Base-by-base conservation (phyloP, 2,888 invertebrate genomes). In the Nemapogon koenigi region DNA sequence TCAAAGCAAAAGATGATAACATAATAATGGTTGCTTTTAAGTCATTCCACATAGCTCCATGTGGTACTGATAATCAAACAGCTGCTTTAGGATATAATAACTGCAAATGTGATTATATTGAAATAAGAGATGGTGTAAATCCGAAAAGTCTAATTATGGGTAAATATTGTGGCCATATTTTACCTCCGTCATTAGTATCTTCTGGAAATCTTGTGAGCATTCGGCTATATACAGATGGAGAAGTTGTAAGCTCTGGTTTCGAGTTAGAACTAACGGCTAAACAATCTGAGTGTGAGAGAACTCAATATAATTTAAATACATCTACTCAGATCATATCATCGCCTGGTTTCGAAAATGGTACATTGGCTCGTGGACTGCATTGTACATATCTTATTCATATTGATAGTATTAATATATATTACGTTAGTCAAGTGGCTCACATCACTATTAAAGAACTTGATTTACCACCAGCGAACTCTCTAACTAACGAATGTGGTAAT, bases 91-190 rank as follows among this genome's bases (percentile, higher is more conserved):
- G 64, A 1, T 59, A 60, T 14, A 61, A 50, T 17, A 66, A 71
- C 18, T 94, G 93, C 57, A 62, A 67, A 2, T 91, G 89, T 46
- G 91, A 93, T 62, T 88, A 73, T 49, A 53, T 94, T 6, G 87
- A 91, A 79, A 56, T 91, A 35, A 81, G 76, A 39, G 93, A 94
- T 62, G 93, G 93, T 0, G 52, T 81, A 8, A 86, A 86, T 35
- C 81, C 82, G 3, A 82, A 83, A 47, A 82, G 88, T 29, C 82
- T 87, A 39, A 46, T 83, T 11, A 85, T 92, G 13, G 86, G 84
- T 1, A 80, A 56, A 32, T 86, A 84, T 49, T 94, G 94, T 62
- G 91, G 90, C 0, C 81, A 81, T 19, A 59, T 54, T 1, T 35
- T 69, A 2, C 89, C 89, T 0, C 62, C 71, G 1, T 57, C 67